Evolutionary conservation across 2,888 invertebrate species (phyloP), one percentile per base, ranked within the genome.

Genomic region (Melolontha melolontha): DNA sequence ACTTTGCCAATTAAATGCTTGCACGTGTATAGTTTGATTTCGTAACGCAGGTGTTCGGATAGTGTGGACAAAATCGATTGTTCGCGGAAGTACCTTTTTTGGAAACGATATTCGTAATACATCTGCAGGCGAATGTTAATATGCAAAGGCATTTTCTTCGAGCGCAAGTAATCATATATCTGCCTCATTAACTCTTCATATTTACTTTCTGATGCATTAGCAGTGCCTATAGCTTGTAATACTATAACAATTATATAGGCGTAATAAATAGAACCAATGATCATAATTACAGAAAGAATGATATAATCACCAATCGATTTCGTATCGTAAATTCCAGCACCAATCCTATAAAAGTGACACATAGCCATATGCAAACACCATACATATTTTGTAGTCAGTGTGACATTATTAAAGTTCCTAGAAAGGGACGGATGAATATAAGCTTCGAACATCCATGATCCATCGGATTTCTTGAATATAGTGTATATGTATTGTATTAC

Each of bases 1-100:
- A 87, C 87, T 59, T 86, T 86, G 63, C 85, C 82, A 0, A 89
- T 83, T 22, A 89, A 79, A 42, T 84, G 82, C 72, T 84, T 84
- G 74, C 87, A 87, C 0, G 86, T 85, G 75, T 87, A 84, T 10
- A 88, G 77, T 0, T 82, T 82, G 10, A 89, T 85, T 77, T 89
- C 88, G 74, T 86, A 78, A 1, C 79, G 74, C 6, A 84, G 71
- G 51, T 82, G 80, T 10, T 84, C 83, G 77, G 79, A 74, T n/a
- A 78, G 65, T 0, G 77, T 77, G 10, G 72, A 69, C 10, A 79
- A 57, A 64, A 85, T 84, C 8, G 74, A 76, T 40, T 78, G 77
- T 69, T 84, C 84, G 39, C 79, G 80, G 70, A 85, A 85, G 68
- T 82, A 85, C 66, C 78, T 81, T 29, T 80, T 79, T 57, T 79